Conservation (phyloP, 2,797 vertebrate genomes). For the Enteromius paludinosus region DNA sequence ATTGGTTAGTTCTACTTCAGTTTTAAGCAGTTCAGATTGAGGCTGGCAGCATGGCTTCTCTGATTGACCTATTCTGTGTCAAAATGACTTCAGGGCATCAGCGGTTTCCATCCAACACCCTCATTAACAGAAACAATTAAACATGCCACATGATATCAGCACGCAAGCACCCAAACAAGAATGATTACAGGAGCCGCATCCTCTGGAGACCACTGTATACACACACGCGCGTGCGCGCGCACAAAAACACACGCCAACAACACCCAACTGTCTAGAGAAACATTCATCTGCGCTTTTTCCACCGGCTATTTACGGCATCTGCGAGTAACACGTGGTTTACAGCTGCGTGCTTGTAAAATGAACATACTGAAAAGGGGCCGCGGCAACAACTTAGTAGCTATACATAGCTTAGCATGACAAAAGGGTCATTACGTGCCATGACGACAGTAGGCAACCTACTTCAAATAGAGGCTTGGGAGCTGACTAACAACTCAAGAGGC, state of each 20-base stretch:
- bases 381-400: constrained; percentile 10
- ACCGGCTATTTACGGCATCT: constrained; percentile 35
- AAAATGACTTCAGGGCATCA: constrained; percentile 72
- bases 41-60: constrained; percentile 62
- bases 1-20: constrained; percentile 64
- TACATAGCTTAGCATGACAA: constrained; percentile 50
- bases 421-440: constrained; percentile 34
- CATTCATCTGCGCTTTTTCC: constrained; percentile 36
- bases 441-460: constrained; percentile 35
- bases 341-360: constrained; percentile 44
- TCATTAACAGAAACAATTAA: constrained; percentile 76
- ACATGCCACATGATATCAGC: constrained; percentile 71
- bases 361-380: constrained; percentile 35
- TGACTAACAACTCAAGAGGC: not conserved
- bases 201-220: constrained; percentile 24
- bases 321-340: constrained; percentile 34
- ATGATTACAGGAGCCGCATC: constrained; percentile 59
- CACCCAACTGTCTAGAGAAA: constrained; percentile 40
- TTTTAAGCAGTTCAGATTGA: constrained; percentile 61
- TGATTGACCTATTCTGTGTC: constrained; percentile 66
- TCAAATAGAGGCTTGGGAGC: constrained; percentile 27
- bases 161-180: constrained; percentile 54
- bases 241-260: constrained; percentile 6
- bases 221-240: too few species aligned
- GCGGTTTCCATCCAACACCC: constrained; percentile 61